Conservation (phyloP, 1,140 invertebrate species). For the Radopholus similis region DNA sequence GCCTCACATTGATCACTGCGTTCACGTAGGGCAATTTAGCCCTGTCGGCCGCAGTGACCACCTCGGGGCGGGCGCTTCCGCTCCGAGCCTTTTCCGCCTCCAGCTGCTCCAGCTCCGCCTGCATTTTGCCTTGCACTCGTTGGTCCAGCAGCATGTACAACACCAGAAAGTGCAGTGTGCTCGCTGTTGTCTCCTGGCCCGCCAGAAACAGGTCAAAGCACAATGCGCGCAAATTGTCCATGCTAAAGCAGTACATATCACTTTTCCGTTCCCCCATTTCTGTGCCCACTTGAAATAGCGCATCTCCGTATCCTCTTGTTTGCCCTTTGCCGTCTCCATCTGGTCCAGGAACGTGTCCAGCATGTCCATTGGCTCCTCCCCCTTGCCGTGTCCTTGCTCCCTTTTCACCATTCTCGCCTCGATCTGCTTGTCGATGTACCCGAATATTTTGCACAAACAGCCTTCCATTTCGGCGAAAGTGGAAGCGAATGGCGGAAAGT, state of each 20-base stretch:
- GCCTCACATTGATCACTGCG: conserved; percentile 12
- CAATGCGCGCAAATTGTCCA: conserved; percentile 9
- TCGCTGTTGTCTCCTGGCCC: conserved; percentile 8
- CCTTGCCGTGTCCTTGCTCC: neutral
- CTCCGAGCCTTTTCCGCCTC: neutral
- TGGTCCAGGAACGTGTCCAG: conserved; percentile 1
- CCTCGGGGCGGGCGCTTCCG: neutral
- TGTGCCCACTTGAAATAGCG: no score
- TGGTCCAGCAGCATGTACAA: conserved; percentile 4
- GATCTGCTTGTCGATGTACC: conserved; percentile 12
- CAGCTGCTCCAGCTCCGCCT: neutral
- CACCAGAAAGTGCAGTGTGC: neutral
- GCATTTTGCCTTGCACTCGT: neutral
- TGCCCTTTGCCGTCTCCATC: neutral
- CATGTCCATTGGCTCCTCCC: neutral
- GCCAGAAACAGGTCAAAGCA: conserved; percentile 19
- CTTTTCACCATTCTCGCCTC: neutral
- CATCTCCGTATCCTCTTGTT: neutral
- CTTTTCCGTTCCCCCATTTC: neutral
- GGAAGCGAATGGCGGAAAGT: conserved; percentile 3
- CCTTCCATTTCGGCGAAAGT: neutral
- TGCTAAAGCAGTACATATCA: neutral
- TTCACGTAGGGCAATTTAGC: conserved; percentile 14
- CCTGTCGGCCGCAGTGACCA: conserved; percentile 1
- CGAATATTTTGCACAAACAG: neutral